These are phyloP conservation scores for Cryptocheilus praepositus DNA, from an alignment of 2,888 invertebrate species.

Conservation along the genomic window DNA sequence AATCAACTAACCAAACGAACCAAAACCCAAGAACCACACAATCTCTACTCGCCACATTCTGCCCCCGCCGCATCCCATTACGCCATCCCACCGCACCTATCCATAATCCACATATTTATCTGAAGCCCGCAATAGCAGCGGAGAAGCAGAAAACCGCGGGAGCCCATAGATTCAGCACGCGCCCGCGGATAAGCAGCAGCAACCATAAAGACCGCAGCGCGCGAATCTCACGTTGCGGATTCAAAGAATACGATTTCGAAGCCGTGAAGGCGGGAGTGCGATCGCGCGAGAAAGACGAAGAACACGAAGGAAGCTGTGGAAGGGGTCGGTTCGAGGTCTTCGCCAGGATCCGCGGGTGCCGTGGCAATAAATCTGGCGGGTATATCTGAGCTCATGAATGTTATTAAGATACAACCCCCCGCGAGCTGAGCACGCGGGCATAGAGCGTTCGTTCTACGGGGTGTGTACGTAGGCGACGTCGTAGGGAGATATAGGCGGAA, in stretches of 20 bases:
- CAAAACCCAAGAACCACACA: too few species aligned
- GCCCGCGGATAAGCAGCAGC: background rate
- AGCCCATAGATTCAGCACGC: background rate
- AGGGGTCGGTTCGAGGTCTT: conserved; percentile 49
- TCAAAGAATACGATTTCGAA: too few species aligned
- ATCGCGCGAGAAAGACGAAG: conserved; percentile 40
- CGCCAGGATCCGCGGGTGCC: conserved; percentile 64
- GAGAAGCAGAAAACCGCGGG: too few species aligned
- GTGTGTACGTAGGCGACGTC: conserved; percentile 50
- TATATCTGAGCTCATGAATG: conserved; percentile 76
- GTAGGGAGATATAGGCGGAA: conserved; percentile 59
- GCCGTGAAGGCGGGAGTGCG: conserved; percentile 26
- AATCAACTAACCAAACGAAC: too few species aligned
- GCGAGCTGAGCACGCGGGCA: conserved; percentile 57
- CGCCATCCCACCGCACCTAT: too few species aligned
- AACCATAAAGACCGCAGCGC: too few species aligned
- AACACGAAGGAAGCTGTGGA: conserved; percentile 21
- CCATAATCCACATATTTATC: too few species aligned
- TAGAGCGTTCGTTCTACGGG: conserved; percentile 38
- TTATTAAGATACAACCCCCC: conserved; percentile 75
- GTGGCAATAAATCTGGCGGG: conserved; percentile 74
- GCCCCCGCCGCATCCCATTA: too few species aligned
- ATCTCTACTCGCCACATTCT: too few species aligned
- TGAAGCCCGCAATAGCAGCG: too few species aligned
- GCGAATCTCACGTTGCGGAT: conserved; percentile 1